Percentiles rank a stretch among this genome's conserved stretches.
Conservation (phyloP, 64 coral and sea anemone species). For the Catalaphyllia jardinei region DNA sequence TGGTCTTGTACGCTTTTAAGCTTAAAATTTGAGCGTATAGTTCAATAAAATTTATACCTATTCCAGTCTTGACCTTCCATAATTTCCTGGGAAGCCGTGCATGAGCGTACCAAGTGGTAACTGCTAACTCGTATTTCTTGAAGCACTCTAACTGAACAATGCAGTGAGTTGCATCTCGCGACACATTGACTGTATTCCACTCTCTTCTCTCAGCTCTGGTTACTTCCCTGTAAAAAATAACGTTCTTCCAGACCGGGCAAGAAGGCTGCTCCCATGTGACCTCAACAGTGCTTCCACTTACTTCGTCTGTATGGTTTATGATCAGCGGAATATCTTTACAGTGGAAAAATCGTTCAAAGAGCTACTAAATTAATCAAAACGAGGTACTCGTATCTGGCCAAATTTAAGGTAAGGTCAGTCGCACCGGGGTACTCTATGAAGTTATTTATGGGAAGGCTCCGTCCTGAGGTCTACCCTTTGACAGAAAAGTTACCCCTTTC, state of each 20-base stretch:
- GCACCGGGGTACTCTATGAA: no score
- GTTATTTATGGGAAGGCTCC: no score
- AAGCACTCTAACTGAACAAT: neutral
- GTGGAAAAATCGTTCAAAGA: neutral
- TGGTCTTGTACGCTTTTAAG: neutral
- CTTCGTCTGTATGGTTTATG: neutral
- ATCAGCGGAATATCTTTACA: neutral
- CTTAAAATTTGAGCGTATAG: neutral
- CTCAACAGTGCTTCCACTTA: neutral
- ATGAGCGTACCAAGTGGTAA: neutral
- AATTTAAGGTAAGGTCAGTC: no score
- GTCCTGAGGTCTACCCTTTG: no score
- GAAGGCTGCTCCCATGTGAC: neutral
- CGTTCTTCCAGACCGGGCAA: neutral
- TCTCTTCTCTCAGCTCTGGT: neutral
- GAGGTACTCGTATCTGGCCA: no score
- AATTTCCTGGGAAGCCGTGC: neutral
- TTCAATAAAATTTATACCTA: neutral
- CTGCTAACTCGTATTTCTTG: neutral
- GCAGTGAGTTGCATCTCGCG: neutral
- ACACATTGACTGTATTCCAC: neutral
- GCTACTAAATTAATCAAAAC: neutral
- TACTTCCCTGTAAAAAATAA: neutral
- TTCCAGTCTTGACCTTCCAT: neutral
- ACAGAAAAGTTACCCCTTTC: no score